Base-by-base conservation (phyloP, 1,140 invertebrate species). In the Neodiprion lecontei region DNA sequence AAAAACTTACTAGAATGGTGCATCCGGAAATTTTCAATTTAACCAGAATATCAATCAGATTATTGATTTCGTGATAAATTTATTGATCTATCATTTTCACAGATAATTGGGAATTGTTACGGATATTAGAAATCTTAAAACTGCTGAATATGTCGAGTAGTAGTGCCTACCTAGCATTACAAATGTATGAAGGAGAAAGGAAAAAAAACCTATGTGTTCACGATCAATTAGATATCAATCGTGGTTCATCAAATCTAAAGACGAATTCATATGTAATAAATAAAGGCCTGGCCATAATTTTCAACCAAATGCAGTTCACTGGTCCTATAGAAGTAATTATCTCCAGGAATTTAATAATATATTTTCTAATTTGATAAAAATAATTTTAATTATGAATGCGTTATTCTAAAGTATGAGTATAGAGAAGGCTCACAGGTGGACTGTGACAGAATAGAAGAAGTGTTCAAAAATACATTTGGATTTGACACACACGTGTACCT, bases 281-380 rank as follows among this genome's bases (percentile, higher is more conserved):
- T 14, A 82, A 28, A 28, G 82, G 82, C 40, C 67, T 81, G 9
- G 81, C 77, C 47, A 61, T 83, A 21, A 80, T 84, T 50, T 80
- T 84, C 67, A 83, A 80, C 76, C 75, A 84, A 71, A 72, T 81
- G 73, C 48, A 61, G 17, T 67, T 84, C 79, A 48, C 7, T 1
- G 7, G 17, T n/a, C 49, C 0, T 40, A 48, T 74, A 77, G 72
- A 23, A n/a, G n/a, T 17, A 48, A 17, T 48, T 71, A 70, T 79
- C 76, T 68, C 23, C 7, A 50, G 61, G 61, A 9, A 69, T 21
- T 75, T 48, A 61, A 74, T 74, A 23, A 14, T 49, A 21, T 12
- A 69, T 28, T 67, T 10, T 12, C 47, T 28, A 72, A 48, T n/a
- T 73, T 28, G 73, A 72, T 69, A 68, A 71, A 28, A 71, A 9